These are phyloP conservation scores for Hyles vespertilio DNA, from an alignment of 1,140 invertebrate genomes.

Conservation along the genomic window DNA sequence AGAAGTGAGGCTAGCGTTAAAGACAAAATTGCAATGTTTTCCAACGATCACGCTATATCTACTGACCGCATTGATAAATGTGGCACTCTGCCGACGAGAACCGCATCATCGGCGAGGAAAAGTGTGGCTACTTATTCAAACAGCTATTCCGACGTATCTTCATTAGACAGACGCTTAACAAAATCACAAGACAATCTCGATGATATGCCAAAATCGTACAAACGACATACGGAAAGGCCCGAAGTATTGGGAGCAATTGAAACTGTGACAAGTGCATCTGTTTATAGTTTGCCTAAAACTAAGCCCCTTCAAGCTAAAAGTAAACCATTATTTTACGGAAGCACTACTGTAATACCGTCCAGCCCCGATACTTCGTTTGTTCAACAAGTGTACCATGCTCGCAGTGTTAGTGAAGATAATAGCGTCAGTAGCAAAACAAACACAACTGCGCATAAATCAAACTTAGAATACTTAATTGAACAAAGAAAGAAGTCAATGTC, in stretches of 20 bases:
- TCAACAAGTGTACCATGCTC: conserved; percentile 46
- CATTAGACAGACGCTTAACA: conserved; percentile 62
- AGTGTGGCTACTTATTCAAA: conserved; percentile 43
- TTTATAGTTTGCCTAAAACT: conserved; percentile 20
- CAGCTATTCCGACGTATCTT: conserved; percentile 51
- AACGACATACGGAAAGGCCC: conserved; percentile 55
- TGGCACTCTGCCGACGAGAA: conserved; percentile 67
- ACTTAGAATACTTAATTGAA: conserved; percentile 83
- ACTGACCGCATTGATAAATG: conserved; percentile 67
- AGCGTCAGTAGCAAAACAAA: conserved; percentile 46
- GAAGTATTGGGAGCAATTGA: conserved; percentile 60
- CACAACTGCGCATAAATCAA: conserved; percentile 69
- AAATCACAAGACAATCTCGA: conserved; percentile 71
- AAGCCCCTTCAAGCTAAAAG: conserved; percentile 38
- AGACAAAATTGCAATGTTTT: conserved; percentile 94
- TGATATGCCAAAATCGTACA: conserved; percentile 55
- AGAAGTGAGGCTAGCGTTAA: conserved; percentile 87
- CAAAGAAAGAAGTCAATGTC: conserved; percentile 87
- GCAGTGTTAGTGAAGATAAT: conserved; percentile 67
- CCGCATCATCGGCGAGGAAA: conserved; percentile 55
- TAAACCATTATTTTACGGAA: conserved; percentile 66
- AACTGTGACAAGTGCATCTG: conserved; percentile 23
- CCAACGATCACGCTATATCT: conserved; percentile 72
- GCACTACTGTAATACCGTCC: conserved; percentile 57
- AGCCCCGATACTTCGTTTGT: conserved; percentile 37